Base-by-base conservation (phyloP, 2,888 invertebrate species). In the Lissonota sp. region DNA sequence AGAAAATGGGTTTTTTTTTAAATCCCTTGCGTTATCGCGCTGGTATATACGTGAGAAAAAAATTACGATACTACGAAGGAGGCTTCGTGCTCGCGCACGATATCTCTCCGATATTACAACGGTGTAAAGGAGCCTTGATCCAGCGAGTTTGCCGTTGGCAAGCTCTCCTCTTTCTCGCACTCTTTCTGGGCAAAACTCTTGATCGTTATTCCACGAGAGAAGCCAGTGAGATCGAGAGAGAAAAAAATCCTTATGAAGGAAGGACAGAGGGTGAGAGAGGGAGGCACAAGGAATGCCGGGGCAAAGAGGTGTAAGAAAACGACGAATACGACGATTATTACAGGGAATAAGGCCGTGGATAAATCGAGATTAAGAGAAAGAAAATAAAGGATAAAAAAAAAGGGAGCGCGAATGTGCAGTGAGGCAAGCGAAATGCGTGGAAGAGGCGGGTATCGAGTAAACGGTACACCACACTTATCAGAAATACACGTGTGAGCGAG, bases 291-390 rank as follows among this genome's bases (percentile, higher is more conserved):
- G 58, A 37, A 58, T 58, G 26, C 37, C 42, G 8, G 7, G 39
- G 46, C 55, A 44, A 74, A 58, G 26, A 26, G 26, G 73, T 74
- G 64, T 57, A 66, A 74, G 66, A 74, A 74, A 64, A 74, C 39
- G 49, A 74, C 64, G 73, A 66, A 74, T 46, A 66, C 16, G 16
- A 66, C n/a, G 66, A 53, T 71, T 71, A 77, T 77, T 69, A 78
- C 74, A 60, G 57, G 57, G 69, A 69, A 73, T 44, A 46, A 69
- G 69, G 53, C 16, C 64, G 14, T 39, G 62, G 44, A 64, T 64
- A 69, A 63, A 71, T 66, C 57, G 57, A 67, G 26, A 26, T 26
- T 26, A 26, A 7, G 66, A 83, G 74, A 40, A 73, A 73, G 44
- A 63, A 67, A 62, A 58, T 37, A 4, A 44, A 10, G 39, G 49